Evolutionary conservation across 2,888 invertebrate species (phyloP), one percentile per base, ranked within the genome.

Genomic region (Nematopogon swammerdamellus): DNA sequence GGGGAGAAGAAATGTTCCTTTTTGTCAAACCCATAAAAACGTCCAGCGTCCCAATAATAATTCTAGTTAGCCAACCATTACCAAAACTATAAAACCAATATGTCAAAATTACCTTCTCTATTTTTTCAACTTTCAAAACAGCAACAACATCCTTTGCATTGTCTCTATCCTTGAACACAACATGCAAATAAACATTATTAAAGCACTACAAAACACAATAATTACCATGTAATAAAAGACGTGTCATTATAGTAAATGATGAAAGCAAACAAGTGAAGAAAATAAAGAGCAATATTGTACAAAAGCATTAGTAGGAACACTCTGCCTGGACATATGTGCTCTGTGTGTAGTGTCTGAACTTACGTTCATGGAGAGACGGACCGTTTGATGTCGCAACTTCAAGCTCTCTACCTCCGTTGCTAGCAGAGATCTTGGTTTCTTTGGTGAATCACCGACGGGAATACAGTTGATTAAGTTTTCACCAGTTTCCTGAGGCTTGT

Each of bases 381-480:
- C 62, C 14, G 80, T 82, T 60, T 86, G 85, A 57, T 85, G 82
- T 52, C 85, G 82, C 55, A 90, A 81, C 64, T 85, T 86, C 48
- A 87, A 68, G 58, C 87, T 89, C 55, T 89, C 91, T 1, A 85
- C 77, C 68, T 91, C 90, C 65, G 89, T 81, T 53, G 85, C 83
- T 8, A 89, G 63, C 55, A 93, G 72, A 59, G 85, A 86, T 53
- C 85, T 77, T 0, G 94, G 95, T 63, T 88, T 90, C 54, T 84
- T 85, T 0, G 88, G 85, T 6, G 88, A 81, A 11, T 81, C 84
- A 1, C 80, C 84, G 0, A 87, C 58, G 1, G 93, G 87, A 14
- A 84, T 63, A 61, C 94, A 94, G 58, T 85, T 87, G 19, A 94
- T 91, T 18, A 83, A 73, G 59, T 91, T 87, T 64, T 92, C 92